Percentiles rank a stretch among this genome's conserved stretches.
Conservation (phyloP, 2,888 invertebrate species). For the Sinhomidia bicolor region DNA sequence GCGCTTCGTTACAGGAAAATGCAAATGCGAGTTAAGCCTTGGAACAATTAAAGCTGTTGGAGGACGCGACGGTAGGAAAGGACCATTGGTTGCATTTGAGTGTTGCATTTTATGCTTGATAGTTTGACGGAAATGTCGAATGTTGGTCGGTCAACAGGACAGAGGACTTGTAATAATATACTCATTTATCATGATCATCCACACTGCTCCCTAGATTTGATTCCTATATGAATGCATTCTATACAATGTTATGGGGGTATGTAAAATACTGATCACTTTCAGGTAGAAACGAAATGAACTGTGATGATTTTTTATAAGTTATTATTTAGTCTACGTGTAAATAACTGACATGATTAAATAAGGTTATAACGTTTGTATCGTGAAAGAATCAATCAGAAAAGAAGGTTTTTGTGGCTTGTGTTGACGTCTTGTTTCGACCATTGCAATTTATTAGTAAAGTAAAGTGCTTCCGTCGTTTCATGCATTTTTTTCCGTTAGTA, state of each 20-base stretch:
- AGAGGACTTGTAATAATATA: constrained; percentile 3
- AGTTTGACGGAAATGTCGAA: not conserved
- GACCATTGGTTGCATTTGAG: not conserved
- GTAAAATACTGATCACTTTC: constrained; percentile 52
- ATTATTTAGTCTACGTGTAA: constrained; percentile 36
- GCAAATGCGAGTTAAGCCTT: constrained; percentile 19
- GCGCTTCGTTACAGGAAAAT: no score
- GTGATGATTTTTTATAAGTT: constrained; percentile 67
- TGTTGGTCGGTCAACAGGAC: not conserved
- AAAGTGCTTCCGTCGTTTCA: constrained; percentile 47
- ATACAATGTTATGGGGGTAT: not conserved
- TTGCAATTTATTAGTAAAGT: not conserved
- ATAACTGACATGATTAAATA: constrained; percentile 23
- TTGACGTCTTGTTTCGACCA: constrained; percentile 37
- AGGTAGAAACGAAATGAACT: constrained; percentile 72
- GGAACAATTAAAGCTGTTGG: not conserved
- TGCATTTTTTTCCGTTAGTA: not conserved
- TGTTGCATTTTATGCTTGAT: not conserved
- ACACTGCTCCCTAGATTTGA: not conserved
- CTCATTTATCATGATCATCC: constrained; percentile 24
- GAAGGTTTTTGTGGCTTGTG: not conserved
- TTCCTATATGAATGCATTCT: not conserved
- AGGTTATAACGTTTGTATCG: constrained; percentile 22
- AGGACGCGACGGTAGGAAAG: not conserved
- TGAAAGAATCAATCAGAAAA: not conserved